phyloP scores from a whole-genome alignment of 2,113 vertebrate species.

The Charina bottae region DNA sequence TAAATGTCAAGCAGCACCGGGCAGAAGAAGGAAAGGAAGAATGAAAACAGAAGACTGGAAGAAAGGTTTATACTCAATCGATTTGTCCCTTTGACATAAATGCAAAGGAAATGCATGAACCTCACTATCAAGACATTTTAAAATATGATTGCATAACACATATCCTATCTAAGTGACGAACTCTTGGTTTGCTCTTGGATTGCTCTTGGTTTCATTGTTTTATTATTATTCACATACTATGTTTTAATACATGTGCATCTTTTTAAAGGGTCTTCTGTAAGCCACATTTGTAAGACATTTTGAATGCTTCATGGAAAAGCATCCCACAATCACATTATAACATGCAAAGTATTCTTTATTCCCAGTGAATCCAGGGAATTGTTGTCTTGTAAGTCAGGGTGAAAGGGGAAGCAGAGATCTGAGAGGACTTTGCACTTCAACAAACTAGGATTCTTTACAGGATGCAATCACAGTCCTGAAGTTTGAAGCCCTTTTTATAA shows the following conservation, averaged over 20 bases:
- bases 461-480: not conserved
- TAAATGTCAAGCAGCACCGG: constrained; percentile 64
- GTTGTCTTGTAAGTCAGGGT: not conserved
- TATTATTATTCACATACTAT: not conserved
- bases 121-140: constrained; percentile 13
- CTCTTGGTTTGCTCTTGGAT: not conserved
- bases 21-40: not conserved
- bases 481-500: accelerated
- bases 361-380: not conserved
- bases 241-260: not conserved
- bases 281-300: not conserved
- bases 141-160: constrained; percentile 1
- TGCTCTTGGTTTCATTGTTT: not conserved
- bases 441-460: not conserved
- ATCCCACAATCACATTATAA: not conserved
- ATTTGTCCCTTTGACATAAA: constrained; percentile 23
- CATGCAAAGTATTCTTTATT: not conserved
- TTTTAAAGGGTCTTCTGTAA: not conserved
- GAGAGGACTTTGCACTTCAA: not conserved
- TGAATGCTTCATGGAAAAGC: not conserved
- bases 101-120: not conserved
- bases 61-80: not conserved
- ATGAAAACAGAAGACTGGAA: not conserved
- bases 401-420: not conserved
- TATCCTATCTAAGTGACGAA: not conserved